These are phyloP conservation scores for Sebastes melanostomus DNA, from an alignment of 2,797 vertebrate genomes.

Conservation along the genomic window DNA sequence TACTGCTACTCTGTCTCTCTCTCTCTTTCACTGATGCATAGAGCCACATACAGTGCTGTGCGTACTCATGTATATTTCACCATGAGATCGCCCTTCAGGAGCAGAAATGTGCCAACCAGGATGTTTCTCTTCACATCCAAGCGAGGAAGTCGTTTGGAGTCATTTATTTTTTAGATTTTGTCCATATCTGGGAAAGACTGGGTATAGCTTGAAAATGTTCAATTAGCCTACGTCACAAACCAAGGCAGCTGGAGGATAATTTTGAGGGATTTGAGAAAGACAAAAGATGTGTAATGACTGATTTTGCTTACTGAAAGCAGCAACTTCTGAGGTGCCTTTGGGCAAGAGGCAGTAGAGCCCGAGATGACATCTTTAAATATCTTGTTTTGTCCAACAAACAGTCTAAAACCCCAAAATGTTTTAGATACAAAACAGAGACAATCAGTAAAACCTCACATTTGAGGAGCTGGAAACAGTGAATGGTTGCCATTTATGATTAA, in stretches of 20 bases:
- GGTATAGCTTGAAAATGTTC: not conserved
- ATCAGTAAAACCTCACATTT: not conserved
- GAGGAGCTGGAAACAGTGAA: not conserved
- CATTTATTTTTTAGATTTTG: not conserved
- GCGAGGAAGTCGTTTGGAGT: not conserved
- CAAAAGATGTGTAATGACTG: not conserved
- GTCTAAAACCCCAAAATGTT: not conserved
- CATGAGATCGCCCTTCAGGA: not conserved
- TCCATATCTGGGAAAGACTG: not conserved
- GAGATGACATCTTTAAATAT: not conserved
- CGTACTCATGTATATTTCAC: conserved; percentile 54
- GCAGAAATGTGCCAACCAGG: conserved; percentile 8
- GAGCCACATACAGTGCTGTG: conserved; percentile 26
- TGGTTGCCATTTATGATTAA: not conserved
- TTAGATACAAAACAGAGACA: not conserved
- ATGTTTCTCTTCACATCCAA: not conserved
- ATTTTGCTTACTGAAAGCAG: not conserved
- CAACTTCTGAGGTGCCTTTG: not conserved
- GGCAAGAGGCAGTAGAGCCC: not conserved
- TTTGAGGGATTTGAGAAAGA: not conserved
- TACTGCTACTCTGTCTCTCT: conserved; percentile 8
- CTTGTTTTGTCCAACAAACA: not conserved
- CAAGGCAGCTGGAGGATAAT: not conserved
- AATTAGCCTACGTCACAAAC: not conserved
- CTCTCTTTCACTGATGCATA: conserved; percentile 19